Percentiles rank a stretch among this genome's conserved stretches.
Evolutionary conservation across 2,888 invertebrate genomes (phyloP).

Genomic region (Atrina japonica): DNA sequence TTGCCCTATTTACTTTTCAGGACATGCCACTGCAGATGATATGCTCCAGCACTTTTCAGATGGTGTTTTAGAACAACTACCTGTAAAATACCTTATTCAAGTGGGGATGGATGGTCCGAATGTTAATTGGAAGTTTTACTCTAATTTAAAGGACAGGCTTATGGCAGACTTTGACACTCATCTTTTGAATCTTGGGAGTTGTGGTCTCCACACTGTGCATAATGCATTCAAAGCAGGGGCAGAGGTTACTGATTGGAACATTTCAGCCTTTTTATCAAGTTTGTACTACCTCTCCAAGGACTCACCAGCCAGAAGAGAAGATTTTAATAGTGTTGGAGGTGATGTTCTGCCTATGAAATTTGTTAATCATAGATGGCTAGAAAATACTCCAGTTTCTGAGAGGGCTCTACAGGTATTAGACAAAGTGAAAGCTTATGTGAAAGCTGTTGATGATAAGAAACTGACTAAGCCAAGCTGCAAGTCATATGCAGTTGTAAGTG

Average conservation of each 20-base stretch:
- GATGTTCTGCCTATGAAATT: slow-evolving; percentile 63
- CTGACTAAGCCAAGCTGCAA: neutral
- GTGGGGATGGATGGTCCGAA: slow-evolving; percentile 44
- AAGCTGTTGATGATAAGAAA: slow-evolving; percentile 4
- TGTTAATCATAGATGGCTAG: slow-evolving; percentile 35
- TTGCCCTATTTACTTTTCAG: neutral
- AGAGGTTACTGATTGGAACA: slow-evolving; percentile 34
- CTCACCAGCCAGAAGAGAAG: slow-evolving; percentile 52
- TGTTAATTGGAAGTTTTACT: slow-evolving; percentile 44
- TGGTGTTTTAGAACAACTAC: neutral
- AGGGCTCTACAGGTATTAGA: too few species aligned
- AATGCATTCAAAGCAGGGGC: slow-evolving; percentile 40
- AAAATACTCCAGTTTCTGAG: slow-evolving; percentile 15
- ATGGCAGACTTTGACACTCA: slow-evolving; percentile 11
- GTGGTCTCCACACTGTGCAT: slow-evolving; percentile 44
- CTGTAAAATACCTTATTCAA: slow-evolving; percentile 35
- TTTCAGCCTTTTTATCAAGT: slow-evolving; percentile 55
- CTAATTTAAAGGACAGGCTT: slow-evolving; percentile 23
- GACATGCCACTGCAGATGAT: slow-evolving; percentile 39
- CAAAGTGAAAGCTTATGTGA: neutral
- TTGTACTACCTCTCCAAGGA: slow-evolving; percentile 69
- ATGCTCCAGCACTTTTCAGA: slow-evolving; percentile 26
- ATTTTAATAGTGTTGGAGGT: slow-evolving; percentile 36
- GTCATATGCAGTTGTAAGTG: too few species aligned
- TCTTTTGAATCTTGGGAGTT: slow-evolving; percentile 47